Percentiles rank a stretch among this genome's conserved stretches.
Evolutionary conservation across 2,113 vertebrate genomes (phyloP).

Genomic region (Choloepus hoffmanni): DNA sequence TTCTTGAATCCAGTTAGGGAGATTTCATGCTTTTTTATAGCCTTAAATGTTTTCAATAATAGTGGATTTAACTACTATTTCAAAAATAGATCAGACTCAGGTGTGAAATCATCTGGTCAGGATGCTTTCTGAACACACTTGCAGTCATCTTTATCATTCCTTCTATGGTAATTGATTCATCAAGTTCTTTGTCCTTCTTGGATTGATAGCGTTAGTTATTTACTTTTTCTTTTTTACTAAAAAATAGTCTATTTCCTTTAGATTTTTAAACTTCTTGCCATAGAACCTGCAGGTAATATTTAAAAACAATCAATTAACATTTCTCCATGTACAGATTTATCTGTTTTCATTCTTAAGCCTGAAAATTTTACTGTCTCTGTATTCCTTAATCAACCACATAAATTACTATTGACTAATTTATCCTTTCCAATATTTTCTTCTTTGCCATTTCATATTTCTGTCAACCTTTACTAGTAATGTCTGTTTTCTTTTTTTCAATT

Average conservation of each 20-base stretch:
- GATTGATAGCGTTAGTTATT: neutral
- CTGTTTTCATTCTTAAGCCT: neutral
- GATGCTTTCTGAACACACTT: neutral
- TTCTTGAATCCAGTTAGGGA: neutral
- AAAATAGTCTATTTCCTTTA: neutral
- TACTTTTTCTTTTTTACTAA: neutral
- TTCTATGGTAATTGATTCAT: neutral
- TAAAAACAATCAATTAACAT: neutral
- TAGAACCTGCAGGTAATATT: neutral
- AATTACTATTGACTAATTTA: conserved; percentile 18
- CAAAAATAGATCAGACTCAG: neutral
- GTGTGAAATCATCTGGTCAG: neutral
- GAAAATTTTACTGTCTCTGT: neutral
- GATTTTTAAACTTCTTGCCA: neutral
- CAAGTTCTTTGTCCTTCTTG: neutral
- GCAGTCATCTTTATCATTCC: neutral
- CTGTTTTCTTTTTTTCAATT: neutral
- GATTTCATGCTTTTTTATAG: neutral
- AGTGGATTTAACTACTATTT: neutral
- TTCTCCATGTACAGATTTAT: neutral
- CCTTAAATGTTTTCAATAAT: neutral
- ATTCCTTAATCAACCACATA: neutral
- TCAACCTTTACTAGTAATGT: neutral
- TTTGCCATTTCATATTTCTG: neutral
- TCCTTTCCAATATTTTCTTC: neutral